These are phyloP conservation scores for Vulpes lagopus DNA, from an alignment of 2,113 vertebrate genomes.

Conservation along the genomic window DNA sequence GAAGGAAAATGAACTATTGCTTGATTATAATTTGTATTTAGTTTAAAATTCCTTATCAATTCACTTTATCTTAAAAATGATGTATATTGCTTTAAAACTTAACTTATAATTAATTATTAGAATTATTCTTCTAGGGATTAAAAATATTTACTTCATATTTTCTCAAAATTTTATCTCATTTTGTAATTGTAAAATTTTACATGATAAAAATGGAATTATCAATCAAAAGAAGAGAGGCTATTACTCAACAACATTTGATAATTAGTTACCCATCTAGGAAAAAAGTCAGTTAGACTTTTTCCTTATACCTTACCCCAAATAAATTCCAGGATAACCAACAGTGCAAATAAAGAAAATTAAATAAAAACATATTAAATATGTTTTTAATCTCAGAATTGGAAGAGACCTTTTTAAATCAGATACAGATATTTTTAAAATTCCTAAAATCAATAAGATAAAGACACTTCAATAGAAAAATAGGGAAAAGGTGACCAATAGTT, in stretches of 20 bases:
- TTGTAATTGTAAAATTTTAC: conserved; percentile 11
- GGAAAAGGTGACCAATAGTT: neutral
- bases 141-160: neutral
- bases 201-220: neutral
- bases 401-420: neutral
- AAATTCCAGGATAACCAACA: neutral
- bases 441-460: conserved; percentile 9
- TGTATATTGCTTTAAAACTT: neutral
- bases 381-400: conserved; percentile 15
- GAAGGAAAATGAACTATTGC: neutral
- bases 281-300: neutral
- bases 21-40: neutral
- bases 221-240: neutral
- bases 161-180: neutral
- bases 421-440: neutral
- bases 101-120: neutral
- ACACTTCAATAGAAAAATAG: neutral
- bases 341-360: neutral
- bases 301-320: neutral
- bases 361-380: neutral
- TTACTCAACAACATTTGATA: neutral
- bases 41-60: neutral
- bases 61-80: conserved; percentile 25
- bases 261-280: neutral
- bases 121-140: neutral